Conservation (phyloP, 1,140 invertebrate genomes). For the Scaptomyza hsui region DNA sequence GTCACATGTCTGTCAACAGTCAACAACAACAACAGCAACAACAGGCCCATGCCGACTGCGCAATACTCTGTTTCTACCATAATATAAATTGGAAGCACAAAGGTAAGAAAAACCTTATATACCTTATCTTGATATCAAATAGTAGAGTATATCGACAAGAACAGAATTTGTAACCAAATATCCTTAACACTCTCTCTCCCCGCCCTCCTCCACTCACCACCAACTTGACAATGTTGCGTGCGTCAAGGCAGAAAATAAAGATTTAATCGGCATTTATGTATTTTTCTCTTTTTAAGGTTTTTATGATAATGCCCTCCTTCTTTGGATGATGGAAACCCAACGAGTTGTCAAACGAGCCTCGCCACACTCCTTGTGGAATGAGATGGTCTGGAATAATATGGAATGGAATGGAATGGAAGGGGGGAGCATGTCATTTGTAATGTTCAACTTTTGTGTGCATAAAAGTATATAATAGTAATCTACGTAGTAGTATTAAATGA, state of each 20-base stretch:
- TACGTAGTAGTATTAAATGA: no score
- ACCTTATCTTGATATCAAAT: no score
- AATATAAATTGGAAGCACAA: no score
- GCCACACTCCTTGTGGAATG: not conserved
- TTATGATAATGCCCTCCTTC: not conserved
- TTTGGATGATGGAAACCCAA: not conserved
- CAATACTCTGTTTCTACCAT: not conserved
- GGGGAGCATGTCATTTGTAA: no score
- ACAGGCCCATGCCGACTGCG: not conserved
- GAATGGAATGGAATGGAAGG: no score
- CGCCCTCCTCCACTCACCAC: not conserved
- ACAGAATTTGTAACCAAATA: slow-evolving; percentile 58
- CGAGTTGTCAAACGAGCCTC: not conserved
- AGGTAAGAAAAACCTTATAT: no score
- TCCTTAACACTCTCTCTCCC: slow-evolving; percentile 24
- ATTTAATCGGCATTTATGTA: slow-evolving; percentile 77
- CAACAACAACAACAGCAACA: slow-evolving; percentile 7
- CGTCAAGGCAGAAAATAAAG: slow-evolving; percentile 72
- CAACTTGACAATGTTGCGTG: slow-evolving; percentile 48
- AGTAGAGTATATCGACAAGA: slow-evolving; percentile 14
- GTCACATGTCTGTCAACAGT: slow-evolving; percentile 79
- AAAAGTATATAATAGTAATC: no score
- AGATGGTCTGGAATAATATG: no score
- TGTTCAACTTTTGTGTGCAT: no score
- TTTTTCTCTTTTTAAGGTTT: slow-evolving; percentile 39